These are phyloP conservation scores for Ctenodactylus gundi DNA, from an alignment of 2,113 vertebrate species.

Conservation along the genomic window DNA sequence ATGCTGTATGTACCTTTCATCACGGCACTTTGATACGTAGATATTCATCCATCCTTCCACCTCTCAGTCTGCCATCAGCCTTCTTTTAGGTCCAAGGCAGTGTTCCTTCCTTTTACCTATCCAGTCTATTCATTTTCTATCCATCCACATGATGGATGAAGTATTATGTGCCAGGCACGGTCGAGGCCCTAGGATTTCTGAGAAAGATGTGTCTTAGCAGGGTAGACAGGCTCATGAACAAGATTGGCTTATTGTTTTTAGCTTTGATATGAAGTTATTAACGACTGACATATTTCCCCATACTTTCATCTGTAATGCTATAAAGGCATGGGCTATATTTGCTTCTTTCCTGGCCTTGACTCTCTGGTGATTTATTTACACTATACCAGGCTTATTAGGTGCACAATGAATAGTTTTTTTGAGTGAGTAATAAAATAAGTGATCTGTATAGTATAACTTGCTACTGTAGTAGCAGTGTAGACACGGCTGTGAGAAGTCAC, in stretches of 20 bases:
- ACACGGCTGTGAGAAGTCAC: neutral
- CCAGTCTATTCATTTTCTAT: neutral
- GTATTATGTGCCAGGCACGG: neutral
- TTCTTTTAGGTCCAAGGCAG: neutral
- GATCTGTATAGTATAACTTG: neutral
- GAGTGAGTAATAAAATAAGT: neutral
- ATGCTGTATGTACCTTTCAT: neutral
- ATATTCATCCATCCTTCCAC: neutral
- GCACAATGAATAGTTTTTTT: neutral
- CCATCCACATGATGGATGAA: neutral
- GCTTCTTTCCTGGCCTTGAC: constrained; percentile 13
- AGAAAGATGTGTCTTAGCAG: neutral
- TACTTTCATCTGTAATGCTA: neutral
- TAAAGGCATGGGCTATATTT: neutral
- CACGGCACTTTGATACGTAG: neutral
- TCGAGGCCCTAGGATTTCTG: neutral
- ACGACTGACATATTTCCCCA: neutral
- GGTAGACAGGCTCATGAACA: neutral
- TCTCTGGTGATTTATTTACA: neutral
- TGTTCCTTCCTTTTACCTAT: neutral
- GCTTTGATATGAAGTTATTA: neutral
- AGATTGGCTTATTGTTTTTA: neutral
- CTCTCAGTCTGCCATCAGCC: neutral
- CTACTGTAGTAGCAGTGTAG: neutral
- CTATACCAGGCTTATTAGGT: neutral